Base-by-base conservation (phyloP, 2,797 vertebrate species). In the Simalia tracyae region DNA sequence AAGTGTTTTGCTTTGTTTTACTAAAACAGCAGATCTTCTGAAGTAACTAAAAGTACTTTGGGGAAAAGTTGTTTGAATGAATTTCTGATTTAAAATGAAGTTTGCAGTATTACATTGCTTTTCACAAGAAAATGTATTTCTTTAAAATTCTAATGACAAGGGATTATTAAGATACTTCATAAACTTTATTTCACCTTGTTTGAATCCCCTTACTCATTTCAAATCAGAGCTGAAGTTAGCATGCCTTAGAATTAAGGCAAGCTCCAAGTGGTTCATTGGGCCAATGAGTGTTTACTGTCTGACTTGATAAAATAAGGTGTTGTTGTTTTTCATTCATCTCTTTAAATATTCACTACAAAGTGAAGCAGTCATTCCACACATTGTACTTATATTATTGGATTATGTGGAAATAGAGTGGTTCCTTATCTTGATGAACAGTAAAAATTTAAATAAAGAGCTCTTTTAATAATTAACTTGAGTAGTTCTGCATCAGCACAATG, bases 261-360 rank as follows among this genome's bases (percentile, higher is more conserved):
- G 8, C 64, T 88, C 89, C 50, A 85, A 50, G 2, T 36, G 59
- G 5, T 87, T 94, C 92, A 87, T 92, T 42, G 12, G 31, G 91
- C 64, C 60, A 60, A 93, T 90, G 91, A 93, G 68, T 63, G 36
- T 56, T 54, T 50, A 24, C n/a, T 88, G 85, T 5, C 24, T 93
- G 89, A 24, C 93, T 94, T 84, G 46, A 1, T 66, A 5, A 88
- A 64, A 61, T 46, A 36, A 89, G 54, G 56, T 57, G 68, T 86
- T 94, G 93, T 95, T 94, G 4, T 7, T 95, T 90, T 95, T 91
- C 87, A 42, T 89, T 96, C 92, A 94, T 93, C 88, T 95, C 72
- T 89, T 94, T 93, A 94, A 95, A 93, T 87, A 46, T 28, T 91
- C 92, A 84, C 56, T 93, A 66, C 81, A 93, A 93, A 93, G 81